Percentiles rank a stretch among this genome's conserved stretches.
These are phyloP conservation scores for Xerus rutilus DNA, from an alignment of 2,797 vertebrate species.

Conservation along the genomic window DNA sequence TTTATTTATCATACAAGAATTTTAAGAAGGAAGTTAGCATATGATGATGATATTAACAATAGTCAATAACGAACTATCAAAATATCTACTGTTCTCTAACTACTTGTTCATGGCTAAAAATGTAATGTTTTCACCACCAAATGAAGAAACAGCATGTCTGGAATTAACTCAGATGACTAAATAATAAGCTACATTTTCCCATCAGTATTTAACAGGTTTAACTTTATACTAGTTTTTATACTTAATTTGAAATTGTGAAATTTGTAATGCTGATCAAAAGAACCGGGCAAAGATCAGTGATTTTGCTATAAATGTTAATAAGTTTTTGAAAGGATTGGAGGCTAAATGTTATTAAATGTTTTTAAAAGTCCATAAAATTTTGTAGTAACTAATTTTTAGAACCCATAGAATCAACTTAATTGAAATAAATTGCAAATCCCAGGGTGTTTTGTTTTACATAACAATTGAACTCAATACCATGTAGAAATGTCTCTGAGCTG, in stretches of 20 bases:
- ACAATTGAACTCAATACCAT: neutral
- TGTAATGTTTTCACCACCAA: neutral
- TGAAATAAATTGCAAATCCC: constrained; percentile 46
- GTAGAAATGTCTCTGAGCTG: constrained; percentile 35
- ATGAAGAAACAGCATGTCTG: neutral
- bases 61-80: neutral
- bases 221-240: neutral
- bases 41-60: neutral
- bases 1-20: neutral
- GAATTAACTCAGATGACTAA: constrained; percentile 31
- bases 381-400: constrained; percentile 42
- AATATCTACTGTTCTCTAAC: neutral
- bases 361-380: constrained; percentile 20
- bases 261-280: neutral
- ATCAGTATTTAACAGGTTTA: neutral
- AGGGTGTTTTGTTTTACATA: neutral
- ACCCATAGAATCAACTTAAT: neutral
- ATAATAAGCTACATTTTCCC: neutral
- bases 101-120: constrained; percentile 2
- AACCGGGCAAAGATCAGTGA: constrained; percentile 40
- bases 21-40: neutral
- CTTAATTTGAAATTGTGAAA: neutral
- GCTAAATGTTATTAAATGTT: neutral
- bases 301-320: constrained; percentile 67
- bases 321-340: constrained; percentile 44